Percentiles rank a stretch among this genome's conserved stretches.
These are phyloP conservation scores for Cottoperca gobio DNA, from an alignment of 2,797 vertebrate species.

Conservation along the genomic window DNA sequence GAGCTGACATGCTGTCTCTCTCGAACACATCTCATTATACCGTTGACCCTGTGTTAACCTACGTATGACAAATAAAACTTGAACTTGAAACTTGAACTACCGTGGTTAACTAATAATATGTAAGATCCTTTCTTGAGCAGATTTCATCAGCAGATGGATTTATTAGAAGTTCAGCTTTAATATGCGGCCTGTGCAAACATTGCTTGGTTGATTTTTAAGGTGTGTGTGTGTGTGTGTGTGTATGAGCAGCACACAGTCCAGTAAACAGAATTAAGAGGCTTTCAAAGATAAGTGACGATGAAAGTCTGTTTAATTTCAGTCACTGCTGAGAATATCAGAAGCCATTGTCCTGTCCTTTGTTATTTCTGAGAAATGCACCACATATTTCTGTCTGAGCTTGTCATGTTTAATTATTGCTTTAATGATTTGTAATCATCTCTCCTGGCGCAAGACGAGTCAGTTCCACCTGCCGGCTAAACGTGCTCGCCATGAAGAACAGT, in stretches of 20 bases:
- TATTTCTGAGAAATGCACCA: slow-evolving; percentile 41
- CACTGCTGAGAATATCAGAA: slow-evolving; percentile 62
- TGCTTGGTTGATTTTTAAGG: slow-evolving; percentile 9
- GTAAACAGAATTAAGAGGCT: slow-evolving; percentile 47
- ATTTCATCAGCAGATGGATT: too few species aligned
- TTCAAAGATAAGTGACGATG: slow-evolving; percentile 42
- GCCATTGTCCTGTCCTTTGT: slow-evolving; percentile 59
- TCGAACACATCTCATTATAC: too few species aligned
- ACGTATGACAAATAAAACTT: too few species aligned
- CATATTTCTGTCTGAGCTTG: slow-evolving; percentile 44
- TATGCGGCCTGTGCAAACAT: slow-evolving; percentile 9
- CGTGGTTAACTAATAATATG: too few species aligned
- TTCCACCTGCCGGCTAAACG: slow-evolving; percentile 22
- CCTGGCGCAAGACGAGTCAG: not conserved
- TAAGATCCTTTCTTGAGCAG: too few species aligned
- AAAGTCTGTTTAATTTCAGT: slow-evolving; percentile 59
- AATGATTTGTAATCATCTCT: slow-evolving; percentile 53
- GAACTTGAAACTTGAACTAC: too few species aligned
- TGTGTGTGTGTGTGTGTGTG: too few species aligned
- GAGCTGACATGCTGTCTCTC: too few species aligned
- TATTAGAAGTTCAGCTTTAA: too few species aligned
- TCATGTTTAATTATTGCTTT: slow-evolving; percentile 53
- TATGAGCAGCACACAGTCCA: slow-evolving; percentile 12
- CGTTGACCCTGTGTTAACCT: too few species aligned
- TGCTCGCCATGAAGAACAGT: slow-evolving; percentile 9